Evolutionary conservation across 2,113 vertebrate genomes (phyloP), one percentile per base, ranked within the genome.

Genomic region (Elachura formosa): DNA sequence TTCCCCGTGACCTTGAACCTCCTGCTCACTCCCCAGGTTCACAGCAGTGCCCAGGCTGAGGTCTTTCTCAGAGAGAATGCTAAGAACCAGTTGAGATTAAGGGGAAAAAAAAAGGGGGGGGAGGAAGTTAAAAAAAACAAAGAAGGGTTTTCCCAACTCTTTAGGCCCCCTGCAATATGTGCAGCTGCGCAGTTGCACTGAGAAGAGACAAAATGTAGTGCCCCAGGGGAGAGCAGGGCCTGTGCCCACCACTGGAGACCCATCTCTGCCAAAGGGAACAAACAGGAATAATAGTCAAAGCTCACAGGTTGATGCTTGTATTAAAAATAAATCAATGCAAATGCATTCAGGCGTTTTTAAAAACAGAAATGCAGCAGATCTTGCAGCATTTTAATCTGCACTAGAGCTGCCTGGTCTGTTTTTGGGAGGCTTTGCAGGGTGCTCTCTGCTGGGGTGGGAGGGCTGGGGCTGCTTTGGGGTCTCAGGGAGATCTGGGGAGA

Each of bases 281-380:
- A 36, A 63, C 0, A 81, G 61, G 59, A 93, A 48, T 16, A 67
- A 81, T 12, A 21, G 3, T 36, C 22, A 29, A n/a, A 68, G 38
- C 66, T 81, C 73, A 31, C 51, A 46, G 72, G 67, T 85, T 16
- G 25, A 8, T 43, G 80, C 43, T 23, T 71, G 67, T 51, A 61
- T 91, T 74, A 61, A 81, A 59, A 87, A 93, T 46, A 59, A 95
- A 94, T 91, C 93, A 45, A 61, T 95, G 89, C 77, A 84, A 87
- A 89, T 64, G 43, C 77, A 82, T 52, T 72, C 48, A 18, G 19
- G 80, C 6, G 2, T 36, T 59, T n/a, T 71, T 43, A 59, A 28
- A 94, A 94, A 63, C 89, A 89, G 74, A 73, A 84, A 0, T 3
- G 0, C 89, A 59, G 77, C 69, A 36, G 48, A 43, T n/a, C 40